Base-by-base conservation (phyloP, 1,140 invertebrate species). In the Gonioctena quinquepunctata region DNA sequence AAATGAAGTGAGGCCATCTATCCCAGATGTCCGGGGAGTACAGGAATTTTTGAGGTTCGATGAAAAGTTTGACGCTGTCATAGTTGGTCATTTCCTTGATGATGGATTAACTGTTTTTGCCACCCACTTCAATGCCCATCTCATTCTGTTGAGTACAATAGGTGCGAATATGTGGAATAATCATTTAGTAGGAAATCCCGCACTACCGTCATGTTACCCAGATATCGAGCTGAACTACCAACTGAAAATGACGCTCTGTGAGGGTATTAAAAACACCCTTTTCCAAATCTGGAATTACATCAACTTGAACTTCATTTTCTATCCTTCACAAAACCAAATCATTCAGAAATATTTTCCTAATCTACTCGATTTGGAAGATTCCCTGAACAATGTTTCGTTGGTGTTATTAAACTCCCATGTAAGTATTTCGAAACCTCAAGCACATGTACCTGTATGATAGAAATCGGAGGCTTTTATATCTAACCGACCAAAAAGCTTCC, bases 21-120 rank as follows among this genome's bases (percentile, higher is more conserved):
- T n/a, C n/a, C n/a, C n/a, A n/a, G n/a, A n/a, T n/a, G n/a, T n/a
- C n/a, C n/a, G n/a, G n/a, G n/a, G n/a, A n/a, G n/a, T n/a, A n/a
- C n/a, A n/a, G n/a, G n/a, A n/a, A n/a, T n/a, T n/a, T n/a, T n/a
- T n/a, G n/a, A n/a, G n/a, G n/a, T n/a, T n/a, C n/a, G n/a, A n/a
- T n/a, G n/a, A n/a, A n/a, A n/a, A n/a, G n/a, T n/a, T n/a, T n/a
- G n/a, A n/a, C n/a, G n/a, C n/a, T n/a, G n/a, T n/a, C n/a, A n/a
- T n/a, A n/a, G n/a, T n/a, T n/a, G n/a, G n/a, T n/a, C n/a, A n/a
- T n/a, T n/a, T n/a, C n/a, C n/a, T n/a, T n/a, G n/a, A n/a, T n/a
- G n/a, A n/a, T n/a, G n/a, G n/a, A n/a, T n/a, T 88, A 71, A 81
- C 91, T 66, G 88, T 85, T 5, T 80, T 92, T 18, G 86, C 88